Percentiles rank a stretch among this genome's conserved stretches.
Conservation (phyloP, 2,113 vertebrate species). For the Calcarius ornatus region DNA sequence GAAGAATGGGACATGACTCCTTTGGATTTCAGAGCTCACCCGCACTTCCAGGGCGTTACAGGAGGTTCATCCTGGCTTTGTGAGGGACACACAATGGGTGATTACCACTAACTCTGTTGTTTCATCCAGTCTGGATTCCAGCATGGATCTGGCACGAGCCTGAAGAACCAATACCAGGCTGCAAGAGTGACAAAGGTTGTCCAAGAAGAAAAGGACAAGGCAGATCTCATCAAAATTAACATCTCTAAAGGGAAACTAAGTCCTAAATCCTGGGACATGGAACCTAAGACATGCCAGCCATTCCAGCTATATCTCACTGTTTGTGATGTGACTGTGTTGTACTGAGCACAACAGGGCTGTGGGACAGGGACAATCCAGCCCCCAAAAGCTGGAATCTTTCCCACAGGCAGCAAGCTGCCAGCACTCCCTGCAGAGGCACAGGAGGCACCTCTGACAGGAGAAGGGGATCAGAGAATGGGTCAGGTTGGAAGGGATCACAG, state of each 20-base stretch:
- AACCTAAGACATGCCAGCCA: accelerated
- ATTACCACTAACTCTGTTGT: neutral
- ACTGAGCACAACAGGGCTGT: accelerated
- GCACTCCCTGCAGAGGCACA: neutral
- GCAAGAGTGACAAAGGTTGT: neutral
- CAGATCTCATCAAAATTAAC: neutral
- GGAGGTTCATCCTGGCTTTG: neutral
- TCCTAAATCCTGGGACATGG: accelerated
- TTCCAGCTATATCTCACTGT: neutral
- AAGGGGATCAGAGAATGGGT: accelerated
- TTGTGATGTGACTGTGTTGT: neutral
- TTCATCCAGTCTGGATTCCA: neutral
- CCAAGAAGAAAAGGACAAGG: neutral
- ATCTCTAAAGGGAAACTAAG: neutral
- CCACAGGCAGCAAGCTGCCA: neutral
- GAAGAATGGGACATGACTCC: neutral
- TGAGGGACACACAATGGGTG: slow-evolving; percentile 15
- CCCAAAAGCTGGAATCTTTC: neutral
- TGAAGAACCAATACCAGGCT: neutral
- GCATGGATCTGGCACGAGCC: neutral
- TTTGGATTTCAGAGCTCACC: neutral
- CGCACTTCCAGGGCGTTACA: neutral
- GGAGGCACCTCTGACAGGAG: neutral
- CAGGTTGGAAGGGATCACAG: neutral
- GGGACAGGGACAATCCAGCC: neutral